Percentiles rank a stretch among this genome's conserved stretches.
Evolutionary conservation across 2,113 vertebrate genomes (phyloP).

Genomic region (Spheniscus mendiculus): DNA sequence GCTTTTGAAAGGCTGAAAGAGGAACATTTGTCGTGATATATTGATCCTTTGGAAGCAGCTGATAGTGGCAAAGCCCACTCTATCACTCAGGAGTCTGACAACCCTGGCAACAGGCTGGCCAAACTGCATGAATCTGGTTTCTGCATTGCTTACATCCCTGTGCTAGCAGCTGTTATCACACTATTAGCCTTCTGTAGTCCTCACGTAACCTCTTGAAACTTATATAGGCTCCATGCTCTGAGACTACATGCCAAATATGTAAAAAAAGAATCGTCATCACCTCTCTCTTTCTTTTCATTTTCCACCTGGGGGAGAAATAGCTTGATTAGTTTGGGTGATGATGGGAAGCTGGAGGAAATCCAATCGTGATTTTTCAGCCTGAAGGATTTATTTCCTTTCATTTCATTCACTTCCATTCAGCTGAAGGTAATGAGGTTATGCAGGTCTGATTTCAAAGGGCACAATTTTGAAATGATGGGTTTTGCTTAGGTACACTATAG

Average conservation of each 20-base stretch:
- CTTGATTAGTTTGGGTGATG: conserved; percentile 46
- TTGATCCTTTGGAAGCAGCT: not conserved
- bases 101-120: not conserved
- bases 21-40: not conserved
- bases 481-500: conserved; percentile 20
- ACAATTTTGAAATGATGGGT: not conserved
- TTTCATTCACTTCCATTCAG: conserved; percentile 45
- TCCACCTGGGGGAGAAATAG: conserved; percentile 45
- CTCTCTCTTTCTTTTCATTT: conserved; percentile 36
- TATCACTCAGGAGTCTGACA: conserved; percentile 6
- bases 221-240: not conserved
- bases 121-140: not conserved
- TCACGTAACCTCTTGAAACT: conserved; percentile 41
- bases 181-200: conserved; percentile 14
- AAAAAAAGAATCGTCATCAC: not conserved
- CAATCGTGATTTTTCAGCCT: conserved; percentile 43
- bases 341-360: conserved; percentile 47
- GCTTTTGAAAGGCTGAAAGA: not conserved
- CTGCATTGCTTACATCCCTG: not conserved
- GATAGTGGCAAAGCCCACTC: not conserved
- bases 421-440: conserved; percentile 37
- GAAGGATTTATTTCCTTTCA: conserved; percentile 47
- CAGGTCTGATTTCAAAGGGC: conserved; percentile 35
- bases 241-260: conserved; percentile 36
- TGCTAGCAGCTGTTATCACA: conserved; percentile 31